Percentiles rank a stretch among this genome's conserved stretches.
phyloP scores from a whole-genome alignment of 2,888 invertebrate species.

The Aromia moschata region DNA sequence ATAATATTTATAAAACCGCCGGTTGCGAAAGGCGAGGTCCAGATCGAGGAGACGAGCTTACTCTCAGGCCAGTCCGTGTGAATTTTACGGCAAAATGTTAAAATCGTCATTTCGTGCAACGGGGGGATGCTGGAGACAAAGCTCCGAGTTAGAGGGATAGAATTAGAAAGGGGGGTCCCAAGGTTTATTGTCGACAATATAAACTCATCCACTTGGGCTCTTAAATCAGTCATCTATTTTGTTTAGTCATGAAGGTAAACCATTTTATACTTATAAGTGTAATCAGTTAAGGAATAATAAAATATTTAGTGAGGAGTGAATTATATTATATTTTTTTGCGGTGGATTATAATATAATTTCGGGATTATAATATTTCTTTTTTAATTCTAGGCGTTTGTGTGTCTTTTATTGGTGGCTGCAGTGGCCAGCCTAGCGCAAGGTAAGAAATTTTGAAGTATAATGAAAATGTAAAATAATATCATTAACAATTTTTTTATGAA shows the following conservation, averaged over 20 bases:
- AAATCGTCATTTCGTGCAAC: neutral
- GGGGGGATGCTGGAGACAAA: conserved; percentile 23
- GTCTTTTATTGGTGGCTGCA: conserved; percentile 48
- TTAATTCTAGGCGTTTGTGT: conserved; percentile 51
- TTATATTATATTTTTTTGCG: too few relatives aligned
- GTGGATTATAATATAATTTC: neutral
- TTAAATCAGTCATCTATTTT: conserved; percentile 21
- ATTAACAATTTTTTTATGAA: too few relatives aligned
- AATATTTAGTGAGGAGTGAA: neutral
- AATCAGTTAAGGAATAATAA: conserved; percentile 4
- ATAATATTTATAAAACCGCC: conserved; percentile 15
- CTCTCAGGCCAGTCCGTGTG: neutral
- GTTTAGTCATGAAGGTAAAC: conserved; percentile 19
- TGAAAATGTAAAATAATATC: neutral
- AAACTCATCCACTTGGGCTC: conserved; percentile 18
- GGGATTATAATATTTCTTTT: conserved; percentile 29
- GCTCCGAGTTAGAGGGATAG: conserved; percentile 6
- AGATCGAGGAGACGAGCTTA: neutral
- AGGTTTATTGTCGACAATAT: conserved; percentile 12
- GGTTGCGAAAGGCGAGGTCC: conserved; percentile 12
- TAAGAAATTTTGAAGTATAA: conserved; percentile 16
- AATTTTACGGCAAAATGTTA: conserved; percentile 9
- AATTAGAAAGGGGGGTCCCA: conserved; percentile 20
- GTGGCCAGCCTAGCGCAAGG: conserved; percentile 44
- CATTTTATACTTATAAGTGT: neutral